These are phyloP conservation scores for Chrysochloris asiatica DNA, from an alignment of 2,113 vertebrate genomes.

Conservation along the genomic window DNA sequence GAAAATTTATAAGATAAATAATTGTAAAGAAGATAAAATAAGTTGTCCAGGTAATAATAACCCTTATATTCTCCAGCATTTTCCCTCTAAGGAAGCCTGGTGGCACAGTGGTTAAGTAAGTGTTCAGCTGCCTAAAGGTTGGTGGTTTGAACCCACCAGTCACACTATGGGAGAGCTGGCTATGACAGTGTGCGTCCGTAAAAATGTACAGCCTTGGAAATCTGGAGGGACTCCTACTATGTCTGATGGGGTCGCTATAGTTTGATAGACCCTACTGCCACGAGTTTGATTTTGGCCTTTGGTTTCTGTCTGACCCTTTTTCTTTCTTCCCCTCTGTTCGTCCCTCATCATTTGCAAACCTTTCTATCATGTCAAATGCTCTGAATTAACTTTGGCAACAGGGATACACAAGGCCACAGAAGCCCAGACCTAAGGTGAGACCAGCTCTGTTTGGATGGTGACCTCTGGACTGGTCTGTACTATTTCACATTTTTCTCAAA, in stretches of 20 bases:
- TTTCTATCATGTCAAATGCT: fast-evolving
- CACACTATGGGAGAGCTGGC: not conserved
- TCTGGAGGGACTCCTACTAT: not conserved
- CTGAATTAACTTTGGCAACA: not conserved
- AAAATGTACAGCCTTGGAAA: not conserved
- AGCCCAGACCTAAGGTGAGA: not conserved
- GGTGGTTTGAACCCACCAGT: not conserved
- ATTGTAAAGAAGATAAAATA: not conserved
- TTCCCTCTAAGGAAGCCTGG: not conserved
- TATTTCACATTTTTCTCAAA: not conserved
- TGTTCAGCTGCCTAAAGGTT: not conserved
- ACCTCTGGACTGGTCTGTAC: not conserved
- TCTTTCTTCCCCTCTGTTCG: too few species aligned
- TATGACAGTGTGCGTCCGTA: not conserved
- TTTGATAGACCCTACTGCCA: not conserved
- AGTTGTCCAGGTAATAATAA: not conserved
- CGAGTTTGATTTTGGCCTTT: not conserved
- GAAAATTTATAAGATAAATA: not conserved
- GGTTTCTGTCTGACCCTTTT: not conserved
- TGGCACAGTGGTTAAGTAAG: not conserved
- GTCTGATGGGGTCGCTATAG: not conserved
- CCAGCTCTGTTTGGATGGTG: not conserved
- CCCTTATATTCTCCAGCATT: not conserved
- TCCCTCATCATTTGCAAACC: not conserved
- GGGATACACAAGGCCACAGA: not conserved